A percentile compares a stretch with the other conserved stretches of the same genome.
phyloP scores from a whole-genome alignment of 2,888 invertebrate genomes.

The Chymomyza amoena region DNA sequence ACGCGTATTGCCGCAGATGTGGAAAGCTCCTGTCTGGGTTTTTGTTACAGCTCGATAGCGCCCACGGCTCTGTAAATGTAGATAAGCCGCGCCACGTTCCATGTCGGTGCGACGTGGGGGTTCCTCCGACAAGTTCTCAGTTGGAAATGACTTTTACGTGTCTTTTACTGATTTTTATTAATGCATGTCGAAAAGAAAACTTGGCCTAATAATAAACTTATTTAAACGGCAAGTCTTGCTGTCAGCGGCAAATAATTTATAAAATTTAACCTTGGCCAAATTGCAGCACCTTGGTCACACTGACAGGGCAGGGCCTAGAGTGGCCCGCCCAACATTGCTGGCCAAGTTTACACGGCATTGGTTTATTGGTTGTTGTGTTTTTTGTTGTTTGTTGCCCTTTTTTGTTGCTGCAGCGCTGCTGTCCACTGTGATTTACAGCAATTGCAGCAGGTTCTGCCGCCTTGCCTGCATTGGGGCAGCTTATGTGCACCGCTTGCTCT shows the following conservation, averaged over 20 bases:
- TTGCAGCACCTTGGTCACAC: conserved; percentile 17
- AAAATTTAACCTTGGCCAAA: conserved; percentile 48
- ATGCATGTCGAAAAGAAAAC: conserved; percentile 28
- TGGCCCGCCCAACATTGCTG: background rate
- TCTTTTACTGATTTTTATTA: conserved; percentile 55
- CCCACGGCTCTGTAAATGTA: conserved; percentile 43
- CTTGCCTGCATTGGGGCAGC: background rate
- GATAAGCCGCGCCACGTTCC: conserved; percentile 55
- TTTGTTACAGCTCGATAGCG: conserved; percentile 25
- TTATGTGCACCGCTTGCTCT: background rate
- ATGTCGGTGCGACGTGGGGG: background rate
- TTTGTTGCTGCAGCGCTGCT: conserved; percentile 49
- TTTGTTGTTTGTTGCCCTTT: conserved; percentile 15
- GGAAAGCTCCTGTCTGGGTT: background rate
- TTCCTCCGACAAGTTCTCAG: background rate
- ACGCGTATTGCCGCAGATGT: background rate
- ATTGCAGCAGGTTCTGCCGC: conserved; percentile 45
- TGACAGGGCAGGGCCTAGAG: background rate
- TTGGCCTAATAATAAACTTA: conserved; percentile 49
- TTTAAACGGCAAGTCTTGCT: conserved; percentile 11
- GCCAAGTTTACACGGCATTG: background rate
- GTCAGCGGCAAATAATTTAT: conserved; percentile 53
- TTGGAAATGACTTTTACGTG: conserved; percentile 49
- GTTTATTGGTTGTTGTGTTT: conserved; percentile 12
- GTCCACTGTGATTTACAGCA: conserved; percentile 69